Evolutionary conservation across 2,797 vertebrate species (phyloP).

Genomic region (Macropus fuliginosus): DNA sequence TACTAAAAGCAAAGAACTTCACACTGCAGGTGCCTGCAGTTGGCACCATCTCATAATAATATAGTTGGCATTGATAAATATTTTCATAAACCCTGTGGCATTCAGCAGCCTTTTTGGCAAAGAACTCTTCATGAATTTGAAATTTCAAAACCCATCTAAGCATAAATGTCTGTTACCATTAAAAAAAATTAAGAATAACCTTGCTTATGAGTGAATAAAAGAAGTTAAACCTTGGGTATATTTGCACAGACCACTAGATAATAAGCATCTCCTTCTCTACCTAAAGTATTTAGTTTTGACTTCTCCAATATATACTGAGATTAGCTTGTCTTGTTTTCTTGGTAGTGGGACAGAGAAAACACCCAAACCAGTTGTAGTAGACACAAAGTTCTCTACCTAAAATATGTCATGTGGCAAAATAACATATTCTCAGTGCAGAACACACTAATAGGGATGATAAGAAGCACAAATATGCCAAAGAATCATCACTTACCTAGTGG

Average conservation of each 20-base stretch:
- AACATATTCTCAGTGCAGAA: background rate
- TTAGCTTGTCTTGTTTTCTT: constrained; percentile 6
- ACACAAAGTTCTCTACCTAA: constrained; percentile 27
- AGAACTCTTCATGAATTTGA: constrained; percentile 47
- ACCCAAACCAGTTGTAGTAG: background rate
- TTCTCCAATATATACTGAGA: background rate
- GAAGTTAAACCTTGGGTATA: constrained; percentile 48
- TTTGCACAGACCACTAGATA: constrained; percentile 58
- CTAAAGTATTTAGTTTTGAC: constrained; percentile 32
- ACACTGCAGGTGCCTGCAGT: constrained; percentile 60
- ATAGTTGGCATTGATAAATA: constrained; percentile 64
- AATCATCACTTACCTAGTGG: background rate
- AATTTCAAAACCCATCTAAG: constrained; percentile 47
- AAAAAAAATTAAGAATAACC: constrained; percentile 32
- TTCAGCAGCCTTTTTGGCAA: constrained; percentile 60
- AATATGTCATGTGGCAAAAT: background rate
- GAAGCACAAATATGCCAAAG: background rate
- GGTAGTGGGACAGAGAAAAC: constrained; percentile 46
- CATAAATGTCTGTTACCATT: constrained; percentile 38
- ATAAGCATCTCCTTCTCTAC: constrained; percentile 32
- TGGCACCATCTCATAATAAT: constrained; percentile 62
- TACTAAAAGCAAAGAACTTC: constrained; percentile 69
- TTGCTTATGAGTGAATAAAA: constrained; percentile 28
- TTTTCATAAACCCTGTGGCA: constrained; percentile 68
- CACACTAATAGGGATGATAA: background rate